phyloP scores from a whole-genome alignment of 2,113 vertebrate species.

The Tamias sibiricus region DNA sequence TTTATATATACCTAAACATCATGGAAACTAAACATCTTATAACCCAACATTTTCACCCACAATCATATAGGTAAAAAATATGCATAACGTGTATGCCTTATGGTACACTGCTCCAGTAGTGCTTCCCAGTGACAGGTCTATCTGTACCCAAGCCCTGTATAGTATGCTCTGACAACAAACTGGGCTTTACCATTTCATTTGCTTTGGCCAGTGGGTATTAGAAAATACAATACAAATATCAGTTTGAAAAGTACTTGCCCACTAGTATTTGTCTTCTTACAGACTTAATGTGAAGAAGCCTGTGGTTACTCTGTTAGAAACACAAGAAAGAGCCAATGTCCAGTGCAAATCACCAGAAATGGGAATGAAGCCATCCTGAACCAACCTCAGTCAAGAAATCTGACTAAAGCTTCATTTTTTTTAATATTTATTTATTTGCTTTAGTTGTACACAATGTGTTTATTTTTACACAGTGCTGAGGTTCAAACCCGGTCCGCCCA shows the following conservation, averaged over 20 bases:
- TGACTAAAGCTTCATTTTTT: too few relatives aligned
- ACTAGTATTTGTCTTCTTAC: background rate
- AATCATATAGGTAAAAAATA: background rate
- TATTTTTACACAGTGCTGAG: too few relatives aligned
- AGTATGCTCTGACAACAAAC: background rate
- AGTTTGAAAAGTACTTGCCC: background rate
- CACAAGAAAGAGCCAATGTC: background rate
- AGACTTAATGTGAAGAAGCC: background rate
- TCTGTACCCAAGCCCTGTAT: too few relatives aligned
- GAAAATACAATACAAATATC: background rate
- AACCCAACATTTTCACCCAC: background rate
- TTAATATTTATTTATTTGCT: too few relatives aligned
- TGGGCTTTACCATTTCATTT: background rate
- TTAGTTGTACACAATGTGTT: too few relatives aligned
- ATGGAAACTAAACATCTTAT: background rate
- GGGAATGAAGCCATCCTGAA: background rate
- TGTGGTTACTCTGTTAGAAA: background rate
- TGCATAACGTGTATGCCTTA: background rate
- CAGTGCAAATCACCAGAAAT: background rate
- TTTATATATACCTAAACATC: background rate
- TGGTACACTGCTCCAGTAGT: too few relatives aligned
- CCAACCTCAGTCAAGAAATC: background rate
- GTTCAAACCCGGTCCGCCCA: too few relatives aligned
- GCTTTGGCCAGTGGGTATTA: background rate
- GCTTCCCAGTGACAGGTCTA: background rate